A percentile compares a stretch with the other conserved stretches of the same genome.
Conservation (phyloP, 2,113 vertebrate genomes). For the Campylorhamphus procurvoides region DNA sequence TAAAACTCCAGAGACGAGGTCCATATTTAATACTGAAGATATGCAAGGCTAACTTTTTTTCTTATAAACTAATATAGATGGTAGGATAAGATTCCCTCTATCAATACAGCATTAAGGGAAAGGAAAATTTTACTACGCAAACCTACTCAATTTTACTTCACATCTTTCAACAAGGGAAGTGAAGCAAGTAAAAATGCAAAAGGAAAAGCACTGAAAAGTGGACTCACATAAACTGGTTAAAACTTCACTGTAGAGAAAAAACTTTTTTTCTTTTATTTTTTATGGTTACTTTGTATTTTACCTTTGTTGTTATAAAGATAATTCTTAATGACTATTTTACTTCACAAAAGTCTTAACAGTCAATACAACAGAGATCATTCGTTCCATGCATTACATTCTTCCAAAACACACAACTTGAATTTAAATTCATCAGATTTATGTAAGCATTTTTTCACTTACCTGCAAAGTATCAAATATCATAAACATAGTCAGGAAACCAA, state of each 20-base stretch:
- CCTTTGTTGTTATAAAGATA: background rate
- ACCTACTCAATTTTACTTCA: background rate
- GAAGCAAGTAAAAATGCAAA: background rate
- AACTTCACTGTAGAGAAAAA: background rate
- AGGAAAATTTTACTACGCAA: background rate
- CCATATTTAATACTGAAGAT: background rate
- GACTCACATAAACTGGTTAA: background rate
- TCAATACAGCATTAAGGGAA: background rate
- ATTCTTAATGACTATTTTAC: background rate
- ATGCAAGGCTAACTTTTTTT: background rate
- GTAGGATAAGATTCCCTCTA: background rate
- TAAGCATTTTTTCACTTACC: background rate
- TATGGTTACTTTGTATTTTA: background rate
- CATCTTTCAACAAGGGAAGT: background rate
- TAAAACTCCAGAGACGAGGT: background rate
- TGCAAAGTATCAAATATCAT: background rate
- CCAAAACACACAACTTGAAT: background rate
- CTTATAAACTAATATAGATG: background rate
- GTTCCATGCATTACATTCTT: background rate
- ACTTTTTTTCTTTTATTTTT: accelerated
- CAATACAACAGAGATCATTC: background rate
- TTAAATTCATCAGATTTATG: background rate
- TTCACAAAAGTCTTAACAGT: background rate
- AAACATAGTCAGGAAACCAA: background rate
- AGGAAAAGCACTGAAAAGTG: background rate